Evolutionary conservation across 2,113 vertebrate genomes (phyloP).

Genomic region (Tenrec ecaudatus): DNA sequence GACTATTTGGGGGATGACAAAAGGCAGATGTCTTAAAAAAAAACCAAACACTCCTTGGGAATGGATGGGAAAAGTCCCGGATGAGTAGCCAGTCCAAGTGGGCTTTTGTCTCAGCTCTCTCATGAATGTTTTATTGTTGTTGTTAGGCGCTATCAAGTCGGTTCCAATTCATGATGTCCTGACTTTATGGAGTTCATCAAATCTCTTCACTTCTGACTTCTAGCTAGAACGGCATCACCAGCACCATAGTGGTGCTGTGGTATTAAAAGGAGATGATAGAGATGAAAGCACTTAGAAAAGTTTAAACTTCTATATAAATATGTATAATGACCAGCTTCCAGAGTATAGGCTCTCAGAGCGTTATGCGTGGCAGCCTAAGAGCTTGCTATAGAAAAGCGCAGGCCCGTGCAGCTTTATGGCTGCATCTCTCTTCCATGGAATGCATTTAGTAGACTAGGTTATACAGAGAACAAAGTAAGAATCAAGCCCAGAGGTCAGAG

Average conservation of each 20-base stretch:
- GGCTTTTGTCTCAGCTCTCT: conserved; percentile 1
- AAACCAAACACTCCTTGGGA: not conserved
- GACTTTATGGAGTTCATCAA: conserved; percentile 2
- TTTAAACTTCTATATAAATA: not conserved
- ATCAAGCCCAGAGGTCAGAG: not conserved
- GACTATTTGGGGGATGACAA: not conserved
- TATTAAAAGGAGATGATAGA: not conserved
- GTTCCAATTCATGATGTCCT: not conserved
- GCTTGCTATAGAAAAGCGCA: conserved; percentile 24
- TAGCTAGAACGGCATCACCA: not conserved
- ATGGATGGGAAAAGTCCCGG: not conserved
- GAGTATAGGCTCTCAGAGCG: not conserved
- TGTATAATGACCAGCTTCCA: not conserved
- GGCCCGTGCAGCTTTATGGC: not conserved
- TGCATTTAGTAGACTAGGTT: not conserved
- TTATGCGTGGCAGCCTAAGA: not conserved
- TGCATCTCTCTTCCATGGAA: conserved; percentile 35
- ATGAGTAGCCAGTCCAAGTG: not conserved
- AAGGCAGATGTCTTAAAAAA: not conserved
- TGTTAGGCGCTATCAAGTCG: too few species aligned
- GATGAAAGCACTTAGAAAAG: conserved; percentile 7
- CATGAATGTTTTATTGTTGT: too few species aligned
- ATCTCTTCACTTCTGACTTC: conserved; percentile 7
- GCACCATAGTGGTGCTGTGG: not conserved
- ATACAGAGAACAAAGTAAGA: not conserved